Evolutionary conservation across 2,113 vertebrate species (phyloP).

Genomic region (Semicossyphus pulcher): DNA sequence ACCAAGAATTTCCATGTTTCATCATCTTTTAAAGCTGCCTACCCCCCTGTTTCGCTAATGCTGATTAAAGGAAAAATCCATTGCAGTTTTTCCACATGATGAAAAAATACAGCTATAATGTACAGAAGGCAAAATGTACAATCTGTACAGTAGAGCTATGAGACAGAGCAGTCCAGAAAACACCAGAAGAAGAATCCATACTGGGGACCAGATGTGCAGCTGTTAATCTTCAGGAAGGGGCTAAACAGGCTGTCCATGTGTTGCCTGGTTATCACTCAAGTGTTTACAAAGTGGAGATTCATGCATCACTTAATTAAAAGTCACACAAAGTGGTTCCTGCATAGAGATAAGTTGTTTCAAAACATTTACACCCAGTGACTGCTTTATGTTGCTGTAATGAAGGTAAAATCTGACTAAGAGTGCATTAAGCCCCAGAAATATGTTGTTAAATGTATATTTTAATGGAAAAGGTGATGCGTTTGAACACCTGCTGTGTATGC

Average conservation of each 20-base stretch:
- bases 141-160: not conserved
- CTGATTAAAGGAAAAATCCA: slow-evolving; percentile 27
- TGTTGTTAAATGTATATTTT: too few relatives aligned
- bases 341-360: not conserved
- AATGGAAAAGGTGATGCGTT: too few relatives aligned
- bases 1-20: slow-evolving; percentile 50
- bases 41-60: not conserved
- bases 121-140: not conserved
- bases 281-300: not conserved
- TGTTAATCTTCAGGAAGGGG: slow-evolving; percentile 16
- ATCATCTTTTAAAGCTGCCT: slow-evolving; percentile 33
- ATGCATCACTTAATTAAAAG: not conserved
- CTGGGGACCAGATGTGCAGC: slow-evolving; percentile 18
- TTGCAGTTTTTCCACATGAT: not conserved
- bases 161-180: not conserved
- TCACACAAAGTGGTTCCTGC: not conserved
- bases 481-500: too few relatives aligned
- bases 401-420: not conserved
- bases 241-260: not conserved
- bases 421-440: not conserved
- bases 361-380: not conserved
- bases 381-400: not conserved
- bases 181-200: not conserved
- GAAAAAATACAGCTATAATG: not conserved
- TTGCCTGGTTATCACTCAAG: not conserved